phyloP scores from a whole-genome alignment of 2,797 vertebrate genomes.

The Enteromius unitaeniatus region DNA sequence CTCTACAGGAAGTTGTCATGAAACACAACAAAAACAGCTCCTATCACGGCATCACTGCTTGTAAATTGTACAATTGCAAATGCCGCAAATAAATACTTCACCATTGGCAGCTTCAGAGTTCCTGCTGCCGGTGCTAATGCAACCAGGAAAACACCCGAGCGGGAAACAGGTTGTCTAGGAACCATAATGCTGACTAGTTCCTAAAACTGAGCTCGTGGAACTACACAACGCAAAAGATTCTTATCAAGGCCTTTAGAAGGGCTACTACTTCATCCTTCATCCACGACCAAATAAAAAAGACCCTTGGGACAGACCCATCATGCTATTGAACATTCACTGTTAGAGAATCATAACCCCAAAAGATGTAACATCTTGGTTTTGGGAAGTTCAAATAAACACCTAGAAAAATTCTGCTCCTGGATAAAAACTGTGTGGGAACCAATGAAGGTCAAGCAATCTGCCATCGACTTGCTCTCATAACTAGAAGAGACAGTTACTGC shows the following conservation, averaged over 20 bases:
- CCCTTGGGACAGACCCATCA: not conserved
- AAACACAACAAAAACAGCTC: too few species aligned
- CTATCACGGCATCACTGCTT: too few species aligned
- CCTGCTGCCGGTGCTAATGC: not conserved
- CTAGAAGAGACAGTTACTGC: slow-evolving; percentile 8
- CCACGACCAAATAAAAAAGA: not conserved
- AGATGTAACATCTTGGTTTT: not conserved
- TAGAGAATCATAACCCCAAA: not conserved
- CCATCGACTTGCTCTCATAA: not conserved
- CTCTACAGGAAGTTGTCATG: too few species aligned
- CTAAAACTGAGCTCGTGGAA: not conserved
- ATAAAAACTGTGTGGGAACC: not conserved
- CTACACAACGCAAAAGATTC: not conserved
- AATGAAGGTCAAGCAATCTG: not conserved
- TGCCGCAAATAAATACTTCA: too few species aligned
- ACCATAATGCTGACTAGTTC: not conserved
- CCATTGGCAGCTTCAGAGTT: too few species aligned
- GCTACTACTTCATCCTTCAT: not conserved
- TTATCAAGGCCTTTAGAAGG: not conserved
- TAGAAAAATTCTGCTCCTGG: not conserved
- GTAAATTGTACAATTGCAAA: too few species aligned
- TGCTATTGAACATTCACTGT: not conserved
- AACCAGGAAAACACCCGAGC: not conserved
- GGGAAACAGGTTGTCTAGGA: not conserved
- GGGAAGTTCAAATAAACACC: not conserved